Evolutionary conservation across 1,140 invertebrate species (phyloP), one percentile per base, ranked within the genome.

Genomic region (Zaprionus vittiger): DNA sequence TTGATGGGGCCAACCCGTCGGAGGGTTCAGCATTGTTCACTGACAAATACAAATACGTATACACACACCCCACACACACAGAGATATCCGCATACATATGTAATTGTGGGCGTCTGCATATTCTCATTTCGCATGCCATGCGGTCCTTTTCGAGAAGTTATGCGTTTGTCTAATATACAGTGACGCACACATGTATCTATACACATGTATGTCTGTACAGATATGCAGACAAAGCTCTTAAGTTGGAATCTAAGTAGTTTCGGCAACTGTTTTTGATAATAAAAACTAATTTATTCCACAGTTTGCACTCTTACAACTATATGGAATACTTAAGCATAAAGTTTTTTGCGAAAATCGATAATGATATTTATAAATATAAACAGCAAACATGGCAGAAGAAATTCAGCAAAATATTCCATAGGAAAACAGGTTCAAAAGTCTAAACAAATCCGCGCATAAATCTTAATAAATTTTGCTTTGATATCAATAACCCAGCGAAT

Each of bases 251-350:
- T 84, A 80, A 83, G 81, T 85, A 85, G 82, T 81, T 85, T 81
- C 67, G 72, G 75, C 81, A 85, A 81, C 82, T 81, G 82, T 76
- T 81, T 85, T 85, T 85, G 82, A 85, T 85, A 85, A 85, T 85
- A 80, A 78, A 81, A 85, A 73, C 79, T 81, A 76, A 85, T 85
- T 85, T 81, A 85, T 85, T 72, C 70, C 38, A 68, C n/a, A 64
- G 14, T 57, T 72, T 26, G 15, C 28, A 22, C 44, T 24, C 22
- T 41, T n/a, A 47, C 41, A 47, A 47, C 41, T 17, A 47, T 64
- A 4, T 22, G 26, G 47, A 65, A 38, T 24, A 59, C 28, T 47
- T 47, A 47, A 17, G 41, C n/a, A 24, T 24, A 47, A 34, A 62
- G 6, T 52, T 52, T 52, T 52, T 38, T 17, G n/a, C 20, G 2